Percentiles rank a stretch among this genome's conserved stretches.
Evolutionary conservation across 2,113 vertebrate species (phyloP).

Genomic region (Pollimyrus isidori): DNA sequence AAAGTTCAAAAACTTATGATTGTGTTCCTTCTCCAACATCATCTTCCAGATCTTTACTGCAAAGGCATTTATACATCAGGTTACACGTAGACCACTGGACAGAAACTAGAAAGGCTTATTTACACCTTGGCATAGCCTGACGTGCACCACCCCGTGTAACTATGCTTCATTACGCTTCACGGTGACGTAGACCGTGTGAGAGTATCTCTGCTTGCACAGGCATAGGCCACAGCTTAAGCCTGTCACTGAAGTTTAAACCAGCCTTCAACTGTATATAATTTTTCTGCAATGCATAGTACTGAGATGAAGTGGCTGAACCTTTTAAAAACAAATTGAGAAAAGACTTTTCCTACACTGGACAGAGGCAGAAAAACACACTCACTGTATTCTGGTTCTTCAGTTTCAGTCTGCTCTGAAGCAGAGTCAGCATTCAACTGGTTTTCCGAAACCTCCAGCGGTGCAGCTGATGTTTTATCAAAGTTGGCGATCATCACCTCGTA

Average conservation of each 20-base stretch:
- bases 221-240: background rate
- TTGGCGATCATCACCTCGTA: constrained; percentile 79
- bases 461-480: constrained; percentile 43
- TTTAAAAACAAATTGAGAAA: background rate
- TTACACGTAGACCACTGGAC: background rate
- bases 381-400: constrained; percentile 79
- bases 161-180: background rate
- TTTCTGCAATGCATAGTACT: background rate
- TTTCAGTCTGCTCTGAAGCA: constrained; percentile 25
- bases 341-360: background rate
- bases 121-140: background rate
- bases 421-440: constrained; percentile 26
- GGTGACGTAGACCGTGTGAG: background rate
- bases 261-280: background rate
- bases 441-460: constrained; percentile 19
- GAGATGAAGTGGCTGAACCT: background rate
- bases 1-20: constrained; percentile 48
- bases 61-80: background rate
- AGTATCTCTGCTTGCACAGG: background rate
- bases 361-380: constrained; percentile 38
- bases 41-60: constrained; percentile 53
- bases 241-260: background rate
- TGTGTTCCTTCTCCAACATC: constrained; percentile 57
- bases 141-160: background rate
- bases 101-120: background rate